Base-by-base conservation (phyloP, 2,888 invertebrate species). In the Metalampra italica region DNA sequence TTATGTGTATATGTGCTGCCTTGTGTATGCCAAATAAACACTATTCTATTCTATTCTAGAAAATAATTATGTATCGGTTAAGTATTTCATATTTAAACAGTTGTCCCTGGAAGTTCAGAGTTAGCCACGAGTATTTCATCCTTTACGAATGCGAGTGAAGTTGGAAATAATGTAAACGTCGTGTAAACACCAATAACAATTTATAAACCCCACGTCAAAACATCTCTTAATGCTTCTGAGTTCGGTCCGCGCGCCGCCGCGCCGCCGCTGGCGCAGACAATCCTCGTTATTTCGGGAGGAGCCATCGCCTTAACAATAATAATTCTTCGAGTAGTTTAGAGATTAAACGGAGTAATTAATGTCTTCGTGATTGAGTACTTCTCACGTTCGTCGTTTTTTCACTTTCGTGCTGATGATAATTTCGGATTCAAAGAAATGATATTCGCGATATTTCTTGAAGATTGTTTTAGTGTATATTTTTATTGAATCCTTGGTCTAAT, bases 341-440 rank as follows among this genome's bases (percentile, higher is more conserved):
- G 82, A 81, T 82, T 79, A 81, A 76, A 76, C 68, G 65, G 64
- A 75, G 70, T 59, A 77, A 78, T 83, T 80, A 82, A 82, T 70
- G 84, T 83, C 83, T 55, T 46, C 46, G 61, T 81, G 83, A 84
- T 83, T 82, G 79, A 85, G 61, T 74, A 76, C 62, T 73, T 69
- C 67, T 69, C 71, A 63, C 62, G 65, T 66, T 63, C 52, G 56
- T 45, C 47, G 38, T 36, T 32, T 55, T 51, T 56, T 12, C 59
- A 54, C 57, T 50, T 55, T 59, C 58, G 57, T 47, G 51, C 64
- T 62, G 59, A 62, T 70, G 64, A 59, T 65, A 59, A 57, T 59
- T 57, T 57, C 36, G 36, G 36, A n/a, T 36, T n/a, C 36, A 4
- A n/a, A n/a, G 36, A n/a, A 36, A 36, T 36, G n/a, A n/a, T 36